Evolutionary conservation across 1,140 invertebrate species (phyloP).

Genomic region (Heliconius eleuchia): DNA sequence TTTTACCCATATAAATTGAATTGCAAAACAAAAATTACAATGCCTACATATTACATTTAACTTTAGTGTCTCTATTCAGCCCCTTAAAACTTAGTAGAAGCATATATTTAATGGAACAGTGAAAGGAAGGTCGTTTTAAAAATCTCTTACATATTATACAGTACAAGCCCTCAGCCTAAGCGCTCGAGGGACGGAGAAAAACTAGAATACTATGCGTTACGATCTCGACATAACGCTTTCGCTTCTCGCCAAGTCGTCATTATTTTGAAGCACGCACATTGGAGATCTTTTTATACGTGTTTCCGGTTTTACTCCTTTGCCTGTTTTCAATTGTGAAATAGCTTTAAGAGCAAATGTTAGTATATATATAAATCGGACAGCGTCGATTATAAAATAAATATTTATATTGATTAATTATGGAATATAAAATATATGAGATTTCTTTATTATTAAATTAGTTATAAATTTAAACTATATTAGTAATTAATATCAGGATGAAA

Average conservation of each 20-base stretch:
- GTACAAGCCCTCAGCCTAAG: background rate
- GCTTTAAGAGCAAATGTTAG: background rate
- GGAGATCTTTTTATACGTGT: background rate
- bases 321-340: background rate
- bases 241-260: background rate
- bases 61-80: too few species aligned
- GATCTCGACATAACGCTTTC: background rate
- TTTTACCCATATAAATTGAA: too few species aligned
- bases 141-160: background rate
- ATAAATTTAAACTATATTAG: too few species aligned
- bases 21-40: too few species aligned
- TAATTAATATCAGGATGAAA: too few species aligned
- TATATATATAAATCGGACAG: background rate
- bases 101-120: constrained; percentile 7
- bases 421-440: too few species aligned
- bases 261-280: constrained; percentile 12
- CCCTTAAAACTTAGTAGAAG: background rate
- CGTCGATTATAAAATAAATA: too few species aligned
- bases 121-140: background rate
- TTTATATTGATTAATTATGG: too few species aligned
- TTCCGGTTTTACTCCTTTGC: background rate
- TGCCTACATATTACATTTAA: too few species aligned
- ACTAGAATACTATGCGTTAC: constrained; percentile 3
- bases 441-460: too few species aligned
- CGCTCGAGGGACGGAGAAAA: background rate